Base-by-base conservation (phyloP, 2,797 vertebrate genomes). In the Pachyuromys duprasi region DNA sequence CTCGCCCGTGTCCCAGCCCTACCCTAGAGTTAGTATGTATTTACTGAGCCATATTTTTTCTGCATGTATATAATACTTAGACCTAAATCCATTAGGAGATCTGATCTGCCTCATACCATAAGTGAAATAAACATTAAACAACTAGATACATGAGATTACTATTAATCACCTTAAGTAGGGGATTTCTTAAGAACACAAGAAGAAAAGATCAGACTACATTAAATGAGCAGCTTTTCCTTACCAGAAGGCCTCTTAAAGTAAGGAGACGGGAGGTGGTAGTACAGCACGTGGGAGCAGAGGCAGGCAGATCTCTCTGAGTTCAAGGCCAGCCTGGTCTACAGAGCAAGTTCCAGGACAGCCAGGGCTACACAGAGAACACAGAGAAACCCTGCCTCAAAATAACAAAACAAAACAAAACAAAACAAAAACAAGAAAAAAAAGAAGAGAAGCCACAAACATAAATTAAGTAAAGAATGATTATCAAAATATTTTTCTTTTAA, bases 191-290 rank as follows among this genome's bases (percentile, higher is more conserved):
- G 74, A 69, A 42, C 80, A 79, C 84, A 87, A 89, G 49, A 97
- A 63, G 18, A 89, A 90, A 90, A 82, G 14, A 79, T 57, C 49
- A 84, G 60, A 87, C 57, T 81, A 62, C 11, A 67, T 79, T 83
- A 87, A 92, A 93, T 86, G 80, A 89, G 93, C 28, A 97, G 91
- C 36, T 42, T 95, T 70, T 80, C 70, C 88, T 86, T 93, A 82
- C 70, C 84, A 91, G 91, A 95, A 88, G 74, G 39, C n/a, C n/a
- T 36, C 36, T 83, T 94, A 74, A 74, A 93, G 55, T 49, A 49
- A 49, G 49, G 11, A 49, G 49, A 49, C 49, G 8, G 49, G 49
- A 49, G 49, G 49, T 49, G 11, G 49, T 11, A 49, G 49, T 49
- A 11, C 49, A 49, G 49, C 49, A 49, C 49, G 8, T 49, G 49